Evolutionary conservation across 2,113 vertebrate genomes (phyloP).

Genomic region (Hirundichthys speculiger): DNA sequence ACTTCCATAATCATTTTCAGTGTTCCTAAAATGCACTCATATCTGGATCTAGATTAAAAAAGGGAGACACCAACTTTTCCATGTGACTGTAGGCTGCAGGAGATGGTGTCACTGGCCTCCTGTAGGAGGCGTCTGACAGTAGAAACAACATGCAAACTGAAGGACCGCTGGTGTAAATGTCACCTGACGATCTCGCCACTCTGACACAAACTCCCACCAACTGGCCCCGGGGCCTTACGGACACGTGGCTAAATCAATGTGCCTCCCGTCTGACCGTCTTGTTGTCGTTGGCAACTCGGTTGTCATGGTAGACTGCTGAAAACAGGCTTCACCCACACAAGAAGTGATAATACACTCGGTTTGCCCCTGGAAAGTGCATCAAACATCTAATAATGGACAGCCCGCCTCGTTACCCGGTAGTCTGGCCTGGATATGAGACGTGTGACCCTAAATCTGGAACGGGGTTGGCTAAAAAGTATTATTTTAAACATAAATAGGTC

Average conservation of each 20-base stretch:
- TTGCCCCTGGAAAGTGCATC: slow-evolving; percentile 10
- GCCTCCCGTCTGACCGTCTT: slow-evolving; percentile 68
- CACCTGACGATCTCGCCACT: slow-evolving; percentile 55
- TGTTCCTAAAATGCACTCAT: too few relatives aligned
- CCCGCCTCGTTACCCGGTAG: neutral
- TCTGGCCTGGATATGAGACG: neutral
- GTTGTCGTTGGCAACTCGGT: slow-evolving; percentile 69
- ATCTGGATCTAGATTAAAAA: too few relatives aligned
- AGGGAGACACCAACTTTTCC: too few relatives aligned
- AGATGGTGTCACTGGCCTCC: too few relatives aligned
- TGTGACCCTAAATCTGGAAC: too few relatives aligned
- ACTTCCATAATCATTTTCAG: too few relatives aligned
- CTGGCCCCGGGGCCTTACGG: slow-evolving; percentile 26
- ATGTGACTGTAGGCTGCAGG: too few relatives aligned
- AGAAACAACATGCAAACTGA: slow-evolving; percentile 2
- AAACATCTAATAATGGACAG: neutral
- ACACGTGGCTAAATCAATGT: slow-evolving; percentile 67
- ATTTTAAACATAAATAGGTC: too few relatives aligned
- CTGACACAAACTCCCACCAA: slow-evolving; percentile 25
- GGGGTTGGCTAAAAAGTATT: too few relatives aligned
- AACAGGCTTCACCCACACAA: slow-evolving; percentile 43
- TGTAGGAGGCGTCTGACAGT: too few relatives aligned
- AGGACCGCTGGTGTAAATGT: slow-evolving; percentile 23
- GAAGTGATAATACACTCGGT: slow-evolving; percentile 41
- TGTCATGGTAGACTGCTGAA: too few relatives aligned